Evolutionary conservation across 2,888 invertebrate species (phyloP).

Genomic region (Alcis repandata): DNA sequence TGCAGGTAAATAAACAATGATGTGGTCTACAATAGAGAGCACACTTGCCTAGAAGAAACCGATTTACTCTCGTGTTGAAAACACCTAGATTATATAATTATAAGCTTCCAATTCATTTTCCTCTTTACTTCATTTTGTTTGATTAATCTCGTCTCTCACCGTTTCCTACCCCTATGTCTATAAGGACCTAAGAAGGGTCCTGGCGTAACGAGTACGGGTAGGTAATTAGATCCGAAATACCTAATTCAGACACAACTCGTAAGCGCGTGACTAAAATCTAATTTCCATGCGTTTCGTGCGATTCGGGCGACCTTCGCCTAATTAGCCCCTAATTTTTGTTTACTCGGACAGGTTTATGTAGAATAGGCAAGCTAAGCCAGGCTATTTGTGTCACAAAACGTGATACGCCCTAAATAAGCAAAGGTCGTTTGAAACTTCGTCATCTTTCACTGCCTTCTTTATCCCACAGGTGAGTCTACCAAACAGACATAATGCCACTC

Average conservation of each 20-base stretch:
- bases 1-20: too few species aligned
- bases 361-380: not conserved
- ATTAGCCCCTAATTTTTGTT: conserved; percentile 12
- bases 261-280: conserved; percentile 18
- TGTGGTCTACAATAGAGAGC: too few species aligned
- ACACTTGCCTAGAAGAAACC: too few species aligned
- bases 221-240: conserved; percentile 11
- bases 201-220: not conserved
- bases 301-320: conserved; percentile 17
- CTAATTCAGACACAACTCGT: conserved; percentile 1
- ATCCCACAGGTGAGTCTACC: too few species aligned
- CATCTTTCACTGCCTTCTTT: too few species aligned
- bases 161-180: not conserved
- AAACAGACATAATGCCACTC: too few species aligned
- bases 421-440: not conserved
- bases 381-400: not conserved
- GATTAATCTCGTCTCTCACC: not conserved
- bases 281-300: conserved; percentile 17
- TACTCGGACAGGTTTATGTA: conserved; percentile 1
- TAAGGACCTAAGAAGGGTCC: conserved; percentile 5
- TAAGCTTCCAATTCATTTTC: too few species aligned
- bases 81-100: too few species aligned
- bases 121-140: not conserved
- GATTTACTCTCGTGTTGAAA: too few species aligned
- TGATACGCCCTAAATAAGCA: not conserved